Conservation (phyloP, 1,140 invertebrate species). For the Pachyrhynchus sulphureomaculatus region DNA sequence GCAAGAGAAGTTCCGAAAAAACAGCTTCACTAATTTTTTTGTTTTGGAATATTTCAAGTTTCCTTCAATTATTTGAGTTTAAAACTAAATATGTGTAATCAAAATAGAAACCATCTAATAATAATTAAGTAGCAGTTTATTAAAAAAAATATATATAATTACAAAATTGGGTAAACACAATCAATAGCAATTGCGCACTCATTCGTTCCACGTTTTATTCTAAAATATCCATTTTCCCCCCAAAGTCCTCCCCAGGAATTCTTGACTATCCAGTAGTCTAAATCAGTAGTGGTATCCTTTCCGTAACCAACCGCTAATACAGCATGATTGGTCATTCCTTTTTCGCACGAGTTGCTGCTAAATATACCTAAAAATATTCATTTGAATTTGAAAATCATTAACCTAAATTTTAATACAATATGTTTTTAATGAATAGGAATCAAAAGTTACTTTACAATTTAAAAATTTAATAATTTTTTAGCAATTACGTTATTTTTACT, state of each 20-base stretch:
- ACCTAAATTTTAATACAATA: background rate
- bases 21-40: too few species aligned
- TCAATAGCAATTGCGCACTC: slow-evolving; percentile 68
- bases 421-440: background rate
- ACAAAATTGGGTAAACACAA: slow-evolving; percentile 55
- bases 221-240: slow-evolving; percentile 66
- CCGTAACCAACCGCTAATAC: slow-evolving; percentile 86
- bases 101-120: too few species aligned
- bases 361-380: slow-evolving; percentile 49
- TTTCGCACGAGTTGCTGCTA: slow-evolving; percentile 54
- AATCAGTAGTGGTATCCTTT: slow-evolving; percentile 56
- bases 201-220: slow-evolving; percentile 62
- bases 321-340: slow-evolving; percentile 66
- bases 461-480: too few species aligned
- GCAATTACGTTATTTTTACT: too few species aligned
- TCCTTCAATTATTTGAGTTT: too few species aligned
- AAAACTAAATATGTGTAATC: too few species aligned
- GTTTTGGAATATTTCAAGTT: too few species aligned
- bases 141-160: too few species aligned
- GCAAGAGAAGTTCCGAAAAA: too few species aligned
- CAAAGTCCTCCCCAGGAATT: slow-evolving; percentile 58
- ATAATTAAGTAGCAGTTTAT: too few species aligned
- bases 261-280: slow-evolving; percentile 52
- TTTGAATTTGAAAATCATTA: background rate
- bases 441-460: background rate